A percentile compares a stretch with the other conserved stretches of the same genome.
Evolutionary conservation across 1,140 invertebrate genomes (phyloP).

Genomic region (Hyles vespertilio): DNA sequence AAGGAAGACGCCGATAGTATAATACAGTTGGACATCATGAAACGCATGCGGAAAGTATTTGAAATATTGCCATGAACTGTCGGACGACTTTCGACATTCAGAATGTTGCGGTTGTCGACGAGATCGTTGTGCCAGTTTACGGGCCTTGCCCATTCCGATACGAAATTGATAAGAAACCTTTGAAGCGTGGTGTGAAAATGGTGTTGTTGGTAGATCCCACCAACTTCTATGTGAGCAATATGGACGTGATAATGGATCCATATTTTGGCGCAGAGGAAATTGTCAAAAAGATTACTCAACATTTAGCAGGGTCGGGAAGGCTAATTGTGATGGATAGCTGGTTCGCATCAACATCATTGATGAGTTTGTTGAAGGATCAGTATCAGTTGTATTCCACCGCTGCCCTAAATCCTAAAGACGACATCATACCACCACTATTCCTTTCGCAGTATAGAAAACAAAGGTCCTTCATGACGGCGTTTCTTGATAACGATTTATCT

Average conservation of each 20-base stretch:
- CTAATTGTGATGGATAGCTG: conserved; percentile 61
- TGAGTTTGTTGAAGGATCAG: conserved; percentile 47
- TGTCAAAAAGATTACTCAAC: conserved; percentile 53
- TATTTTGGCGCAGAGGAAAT: conserved; percentile 50
- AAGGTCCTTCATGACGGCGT: conserved; percentile 49
- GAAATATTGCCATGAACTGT: conserved; percentile 71
- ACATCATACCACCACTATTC: conserved; percentile 57
- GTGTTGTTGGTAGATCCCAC: conserved; percentile 61
- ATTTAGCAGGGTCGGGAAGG: conserved; percentile 54
- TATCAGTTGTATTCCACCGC: conserved; percentile 51
- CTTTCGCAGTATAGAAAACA: conserved; percentile 45
- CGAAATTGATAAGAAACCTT: conserved; percentile 63
- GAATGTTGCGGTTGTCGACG: conserved; percentile 65
- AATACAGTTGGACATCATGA: conserved; percentile 66
- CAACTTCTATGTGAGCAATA: conserved; percentile 69
- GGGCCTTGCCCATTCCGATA: conserved; percentile 72
- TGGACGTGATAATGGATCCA: conserved; percentile 68
- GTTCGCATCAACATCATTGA: conserved; percentile 49
- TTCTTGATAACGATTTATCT: conserved; percentile 46
- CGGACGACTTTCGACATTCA: conserved; percentile 61
- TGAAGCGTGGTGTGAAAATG: conserved; percentile 65
- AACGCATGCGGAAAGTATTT: conserved; percentile 69
- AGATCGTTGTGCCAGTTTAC: conserved; percentile 66
- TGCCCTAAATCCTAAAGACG: conserved; percentile 45
- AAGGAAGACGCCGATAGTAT: conserved; percentile 47